These are phyloP conservation scores for Peribatodes rhomboidaria DNA, from an alignment of 2,888 invertebrate genomes.

Conservation along the genomic window DNA sequence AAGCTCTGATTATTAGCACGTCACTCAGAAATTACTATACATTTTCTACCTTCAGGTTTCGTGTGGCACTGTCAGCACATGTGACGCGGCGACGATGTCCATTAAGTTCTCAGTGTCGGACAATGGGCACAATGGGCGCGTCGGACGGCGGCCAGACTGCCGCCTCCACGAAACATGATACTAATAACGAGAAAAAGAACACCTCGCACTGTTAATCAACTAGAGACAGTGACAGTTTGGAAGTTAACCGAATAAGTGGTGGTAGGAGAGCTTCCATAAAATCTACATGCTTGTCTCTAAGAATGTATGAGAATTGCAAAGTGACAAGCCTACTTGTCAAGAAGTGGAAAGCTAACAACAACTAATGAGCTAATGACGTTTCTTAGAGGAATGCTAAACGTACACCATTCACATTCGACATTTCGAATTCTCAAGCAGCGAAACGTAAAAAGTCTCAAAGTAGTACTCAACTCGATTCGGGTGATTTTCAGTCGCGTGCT, in stretches of 20 bases:
- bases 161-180: slow-evolving; percentile 68
- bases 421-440: slow-evolving; percentile 40
- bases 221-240: slow-evolving; percentile 1
- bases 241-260: slow-evolving; percentile 2
- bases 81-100: slow-evolving; percentile 67
- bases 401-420: slow-evolving; percentile 36
- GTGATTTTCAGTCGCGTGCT: slow-evolving; percentile 58
- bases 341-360: not conserved
- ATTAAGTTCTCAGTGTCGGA: slow-evolving; percentile 81
- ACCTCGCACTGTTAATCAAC: slow-evolving; percentile 37
- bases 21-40: not conserved
- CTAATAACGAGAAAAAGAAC: slow-evolving; percentile 50
- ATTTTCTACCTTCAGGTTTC: slow-evolving; percentile 20
- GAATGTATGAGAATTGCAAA: too few species aligned
- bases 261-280: too few species aligned
- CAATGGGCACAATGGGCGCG: slow-evolving; percentile 71
- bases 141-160: slow-evolving; percentile 59
- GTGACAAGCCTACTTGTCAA: too few species aligned
- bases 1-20: not conserved
- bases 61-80: slow-evolving; percentile 30
- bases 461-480: slow-evolving; percentile 75
- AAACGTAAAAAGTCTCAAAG: slow-evolving; percentile 47
- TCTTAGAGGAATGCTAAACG: slow-evolving; percentile 22
- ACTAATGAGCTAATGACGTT: slow-evolving; percentile 1
- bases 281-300: too few species aligned